Evolutionary conservation across 2,797 vertebrate species (phyloP).

Genomic region (Labroides dimidiatus): DNA sequence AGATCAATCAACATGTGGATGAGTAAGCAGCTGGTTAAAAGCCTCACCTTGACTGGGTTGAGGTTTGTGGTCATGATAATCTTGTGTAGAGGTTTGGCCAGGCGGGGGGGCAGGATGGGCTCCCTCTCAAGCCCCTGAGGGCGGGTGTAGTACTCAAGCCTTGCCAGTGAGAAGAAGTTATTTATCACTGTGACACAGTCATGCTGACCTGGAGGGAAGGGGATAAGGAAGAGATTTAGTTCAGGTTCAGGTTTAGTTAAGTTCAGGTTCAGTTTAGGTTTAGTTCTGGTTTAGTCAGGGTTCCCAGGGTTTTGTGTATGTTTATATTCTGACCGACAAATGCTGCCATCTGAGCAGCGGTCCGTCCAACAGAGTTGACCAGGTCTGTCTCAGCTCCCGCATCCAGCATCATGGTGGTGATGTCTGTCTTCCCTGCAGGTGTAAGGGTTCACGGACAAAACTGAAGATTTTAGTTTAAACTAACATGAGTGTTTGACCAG

Average conservation of each 20-base stretch:
- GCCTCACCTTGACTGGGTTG: slow-evolving; percentile 91
- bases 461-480: background rate
- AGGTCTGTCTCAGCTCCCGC: slow-evolving; percentile 92
- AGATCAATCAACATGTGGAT: background rate
- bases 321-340: slow-evolving; percentile 89
- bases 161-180: slow-evolving; percentile 92
- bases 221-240: background rate
- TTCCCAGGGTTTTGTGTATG: too few species aligned
- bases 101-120: slow-evolving; percentile 88
- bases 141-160: slow-evolving; percentile 91
- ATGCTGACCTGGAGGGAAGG: slow-evolving; percentile 86
- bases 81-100: slow-evolving; percentile 91
- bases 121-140: slow-evolving; percentile 90
- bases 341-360: slow-evolving; percentile 96
- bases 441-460: background rate
- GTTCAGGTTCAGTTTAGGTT: background rate
- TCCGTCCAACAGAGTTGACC: slow-evolving; percentile 94
- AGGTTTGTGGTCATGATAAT: slow-evolving; percentile 95
- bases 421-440: slow-evolving; percentile 90
- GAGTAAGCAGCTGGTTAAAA: background rate
- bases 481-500: background rate
- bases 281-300: too few species aligned
- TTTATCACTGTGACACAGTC: slow-evolving; percentile 95
- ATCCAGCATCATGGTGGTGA: slow-evolving; percentile 92
- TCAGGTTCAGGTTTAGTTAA: background rate